Evolutionary conservation across 2,113 vertebrate species (phyloP).

Genomic region (Capreolus pygargus): DNA sequence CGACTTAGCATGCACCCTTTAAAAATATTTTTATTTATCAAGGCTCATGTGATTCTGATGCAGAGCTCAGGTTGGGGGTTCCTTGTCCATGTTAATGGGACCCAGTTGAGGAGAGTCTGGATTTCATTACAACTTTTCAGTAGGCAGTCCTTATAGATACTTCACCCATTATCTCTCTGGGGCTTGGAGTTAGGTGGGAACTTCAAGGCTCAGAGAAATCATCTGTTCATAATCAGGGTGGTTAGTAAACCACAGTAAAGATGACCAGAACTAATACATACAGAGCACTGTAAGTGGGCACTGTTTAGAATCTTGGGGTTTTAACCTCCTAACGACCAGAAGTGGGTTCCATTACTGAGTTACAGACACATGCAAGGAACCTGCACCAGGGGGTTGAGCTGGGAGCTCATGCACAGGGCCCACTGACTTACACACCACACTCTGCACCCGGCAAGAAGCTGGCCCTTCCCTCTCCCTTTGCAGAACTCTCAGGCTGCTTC

Average conservation of each 20-base stretch:
- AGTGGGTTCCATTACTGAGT: neutral
- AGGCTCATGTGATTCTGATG: neutral
- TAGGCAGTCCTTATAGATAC: neutral
- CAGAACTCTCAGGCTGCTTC: neutral
- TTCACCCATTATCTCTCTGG: neutral
- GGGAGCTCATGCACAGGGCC: neutral
- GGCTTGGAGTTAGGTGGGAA: neutral
- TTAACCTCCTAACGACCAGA: neutral
- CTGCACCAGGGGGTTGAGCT: neutral
- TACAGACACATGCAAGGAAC: too few species aligned
- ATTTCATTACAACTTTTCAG: neutral
- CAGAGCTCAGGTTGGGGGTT: neutral
- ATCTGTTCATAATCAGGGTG: neutral
- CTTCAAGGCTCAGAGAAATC: neutral
- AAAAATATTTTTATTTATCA: neutral
- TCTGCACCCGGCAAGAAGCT: neutral
- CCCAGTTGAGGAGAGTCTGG: neutral
- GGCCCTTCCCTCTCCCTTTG: neutral
- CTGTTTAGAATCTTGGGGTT: neutral
- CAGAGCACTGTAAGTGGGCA: neutral
- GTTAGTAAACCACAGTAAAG: neutral
- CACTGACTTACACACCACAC: neutral
- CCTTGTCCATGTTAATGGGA: neutral
- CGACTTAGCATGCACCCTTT: neutral
- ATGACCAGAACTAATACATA: neutral